phyloP scores from a whole-genome alignment of 2,113 vertebrate genomes.

The Paraplagusia blochii region DNA sequence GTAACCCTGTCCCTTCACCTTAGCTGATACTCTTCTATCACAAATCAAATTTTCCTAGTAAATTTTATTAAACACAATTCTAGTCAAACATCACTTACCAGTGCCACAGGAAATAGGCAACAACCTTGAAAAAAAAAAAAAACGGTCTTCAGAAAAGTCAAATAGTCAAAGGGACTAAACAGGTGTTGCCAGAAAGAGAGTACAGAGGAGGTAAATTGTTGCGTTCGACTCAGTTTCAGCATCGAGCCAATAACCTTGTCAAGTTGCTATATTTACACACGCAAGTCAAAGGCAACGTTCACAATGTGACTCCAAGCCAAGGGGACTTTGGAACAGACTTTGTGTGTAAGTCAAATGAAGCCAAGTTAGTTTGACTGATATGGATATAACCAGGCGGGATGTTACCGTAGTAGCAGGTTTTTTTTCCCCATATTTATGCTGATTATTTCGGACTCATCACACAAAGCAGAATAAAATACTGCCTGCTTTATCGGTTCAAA shows the following conservation, averaged over 20 bases:
- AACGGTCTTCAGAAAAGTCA: slow-evolving; percentile 21
- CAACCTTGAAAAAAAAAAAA: slow-evolving; percentile 48
- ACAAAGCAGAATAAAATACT: slow-evolving; percentile 68
- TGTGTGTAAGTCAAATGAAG: slow-evolving; percentile 70
- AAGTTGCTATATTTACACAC: slow-evolving; percentile 54
- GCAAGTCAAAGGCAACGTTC: slow-evolving; percentile 55
- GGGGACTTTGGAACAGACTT: slow-evolving; percentile 64
- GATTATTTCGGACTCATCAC: slow-evolving; percentile 72
- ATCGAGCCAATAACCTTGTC: slow-evolving; percentile 67
- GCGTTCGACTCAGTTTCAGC: slow-evolving; percentile 45
- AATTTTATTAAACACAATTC: too few species aligned
- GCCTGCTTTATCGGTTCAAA: slow-evolving; percentile 66
- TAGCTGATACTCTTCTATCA: too few species aligned
- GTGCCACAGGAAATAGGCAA: slow-evolving; percentile 17
- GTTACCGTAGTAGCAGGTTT: slow-evolving; percentile 67
- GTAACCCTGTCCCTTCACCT: too few species aligned
- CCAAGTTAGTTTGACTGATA: slow-evolving; percentile 71
- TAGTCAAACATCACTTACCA: slow-evolving; percentile 31
- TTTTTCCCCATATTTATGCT: slow-evolving; percentile 75
- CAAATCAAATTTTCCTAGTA: too few species aligned
- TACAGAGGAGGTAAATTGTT: slow-evolving; percentile 51
- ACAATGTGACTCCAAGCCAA: slow-evolving; percentile 62
- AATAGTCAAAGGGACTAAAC: slow-evolving; percentile 47
- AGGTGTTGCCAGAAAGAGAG: slow-evolving; percentile 40
- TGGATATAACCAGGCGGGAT: slow-evolving; percentile 69